Evolutionary conservation across 2,113 vertebrate genomes (phyloP).

Genomic region (Brachypodius melanocephalos): DNA sequence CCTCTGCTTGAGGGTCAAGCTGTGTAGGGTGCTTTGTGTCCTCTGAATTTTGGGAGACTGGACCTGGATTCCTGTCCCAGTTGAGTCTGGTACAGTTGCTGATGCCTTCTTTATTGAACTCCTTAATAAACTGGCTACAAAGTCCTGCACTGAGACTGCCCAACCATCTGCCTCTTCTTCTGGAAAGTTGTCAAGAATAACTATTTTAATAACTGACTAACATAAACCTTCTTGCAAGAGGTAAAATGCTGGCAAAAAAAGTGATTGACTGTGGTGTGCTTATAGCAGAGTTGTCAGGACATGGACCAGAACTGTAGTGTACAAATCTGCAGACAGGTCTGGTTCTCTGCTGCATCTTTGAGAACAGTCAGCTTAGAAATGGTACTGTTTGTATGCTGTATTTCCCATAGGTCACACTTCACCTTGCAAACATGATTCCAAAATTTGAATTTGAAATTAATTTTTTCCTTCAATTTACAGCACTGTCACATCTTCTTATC

Average conservation of each 20-base stretch:
- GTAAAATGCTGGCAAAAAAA: background rate
- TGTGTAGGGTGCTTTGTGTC: background rate
- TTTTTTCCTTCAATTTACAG: background rate
- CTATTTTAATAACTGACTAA: background rate
- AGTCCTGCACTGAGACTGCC: background rate
- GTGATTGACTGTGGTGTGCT: fast-evolving
- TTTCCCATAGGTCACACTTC: background rate
- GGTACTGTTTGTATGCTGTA: background rate
- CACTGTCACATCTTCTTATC: background rate
- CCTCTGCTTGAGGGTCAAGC: background rate
- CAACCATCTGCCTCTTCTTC: background rate
- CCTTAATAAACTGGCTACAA: background rate
- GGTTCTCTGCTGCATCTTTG: background rate
- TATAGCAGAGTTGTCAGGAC: background rate
- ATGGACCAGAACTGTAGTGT: fast-evolving
- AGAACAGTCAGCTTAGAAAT: background rate
- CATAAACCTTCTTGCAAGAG: background rate
- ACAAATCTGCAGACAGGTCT: background rate
- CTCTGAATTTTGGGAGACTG: background rate
- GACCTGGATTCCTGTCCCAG: background rate
- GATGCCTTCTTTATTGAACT: background rate
- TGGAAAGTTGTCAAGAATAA: background rate
- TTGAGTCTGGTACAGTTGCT: background rate
- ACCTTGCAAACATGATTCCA: background rate
- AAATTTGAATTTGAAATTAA: background rate